These are phyloP conservation scores for Lasioglossum albipes DNA, from an alignment of 1,140 invertebrate species.

Conservation along the genomic window DNA sequence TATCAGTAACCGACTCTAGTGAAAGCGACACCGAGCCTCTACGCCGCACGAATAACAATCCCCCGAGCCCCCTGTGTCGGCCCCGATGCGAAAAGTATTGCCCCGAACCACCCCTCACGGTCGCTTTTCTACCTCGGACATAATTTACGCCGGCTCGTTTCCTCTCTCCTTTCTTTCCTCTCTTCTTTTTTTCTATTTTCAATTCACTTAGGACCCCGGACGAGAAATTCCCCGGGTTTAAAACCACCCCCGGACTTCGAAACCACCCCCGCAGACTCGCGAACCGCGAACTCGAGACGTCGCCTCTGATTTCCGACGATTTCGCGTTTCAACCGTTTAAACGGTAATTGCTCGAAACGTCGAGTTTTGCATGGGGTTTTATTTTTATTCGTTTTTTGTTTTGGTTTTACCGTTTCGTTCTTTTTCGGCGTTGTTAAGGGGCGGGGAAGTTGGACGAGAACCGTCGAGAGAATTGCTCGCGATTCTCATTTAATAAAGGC, in stretches of 20 bases:
- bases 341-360: not conserved
- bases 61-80: slow-evolving; percentile 27
- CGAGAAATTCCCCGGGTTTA: slow-evolving; percentile 58
- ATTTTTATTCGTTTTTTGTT: not conserved
- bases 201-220: slow-evolving; percentile 70
- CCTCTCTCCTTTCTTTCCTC: slow-evolving; percentile 4
- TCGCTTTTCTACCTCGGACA: slow-evolving; percentile 49
- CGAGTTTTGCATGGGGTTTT: not conserved
- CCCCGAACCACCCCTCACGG: slow-evolving; percentile 33
- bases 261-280: not conserved
- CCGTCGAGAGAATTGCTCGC: not conserved
- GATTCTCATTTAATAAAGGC: not conserved
- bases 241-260: slow-evolving; percentile 36
- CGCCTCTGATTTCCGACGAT: slow-evolving; percentile 53
- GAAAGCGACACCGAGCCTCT: slow-evolving; percentile 78
- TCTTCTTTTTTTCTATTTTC: slow-evolving; percentile 71
- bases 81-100: slow-evolving; percentile 68
- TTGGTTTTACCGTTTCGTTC: not conserved
- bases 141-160: slow-evolving; percentile 62
- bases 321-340: slow-evolving; percentile 12
- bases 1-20: slow-evolving; percentile 79
- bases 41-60: slow-evolving; percentile 78
- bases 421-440: too few species aligned
- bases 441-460: not conserved
- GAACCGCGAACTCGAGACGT: slow-evolving; percentile 39